Evolutionary conservation across 2,888 invertebrate species (phyloP), one percentile per base, ranked within the genome.

Genomic region (Yponomeuta cagnagella): DNA sequence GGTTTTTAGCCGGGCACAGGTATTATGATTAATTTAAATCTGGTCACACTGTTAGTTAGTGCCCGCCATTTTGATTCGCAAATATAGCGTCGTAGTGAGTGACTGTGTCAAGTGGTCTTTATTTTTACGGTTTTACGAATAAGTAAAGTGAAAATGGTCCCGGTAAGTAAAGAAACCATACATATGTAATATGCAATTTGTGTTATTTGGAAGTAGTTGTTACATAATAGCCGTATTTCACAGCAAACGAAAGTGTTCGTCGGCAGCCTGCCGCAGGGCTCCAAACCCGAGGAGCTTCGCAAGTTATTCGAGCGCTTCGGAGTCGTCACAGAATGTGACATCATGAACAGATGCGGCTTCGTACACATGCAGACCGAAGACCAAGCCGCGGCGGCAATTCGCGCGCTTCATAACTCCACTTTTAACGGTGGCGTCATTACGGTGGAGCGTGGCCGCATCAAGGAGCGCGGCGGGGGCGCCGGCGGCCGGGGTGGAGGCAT

Each of bases 271-370:
- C 96, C 97, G 72, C 95, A 96, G 78, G 96, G 96, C 78, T 96
- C 97, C 76, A 95, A 96, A 79, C 95, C 95, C 71, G 96, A 96
- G 78, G 97, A 98, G 79, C 93, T 98, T 68, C 93, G 96, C 68
- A 94, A 95, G 75, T 91, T 98, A 70, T 98, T 98, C 89, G 95
- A 96, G 76, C 95, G 96, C 70, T 97, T 96, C 86, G 98, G 98
- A 68, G 94, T 94, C 71, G 98, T 98, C 8, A 96, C 96, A 30
- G 98, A 98, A 87, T 98, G 98, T 87, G 98, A 98, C 84, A 97
- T 98, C 72, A 96, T 98, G 92, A 98, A 98, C 85, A 95, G 97
- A 73, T 98, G 97, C 86, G 98, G 98, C 10, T 98, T 98, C 90
- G 96, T 98, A 70, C 98, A 98, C 87, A 95, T 97, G 95, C 95